Percentiles rank a stretch among this genome's conserved stretches.
Evolutionary conservation across 2,888 invertebrate species (phyloP).

Genomic region (Germaria angustata): DNA sequence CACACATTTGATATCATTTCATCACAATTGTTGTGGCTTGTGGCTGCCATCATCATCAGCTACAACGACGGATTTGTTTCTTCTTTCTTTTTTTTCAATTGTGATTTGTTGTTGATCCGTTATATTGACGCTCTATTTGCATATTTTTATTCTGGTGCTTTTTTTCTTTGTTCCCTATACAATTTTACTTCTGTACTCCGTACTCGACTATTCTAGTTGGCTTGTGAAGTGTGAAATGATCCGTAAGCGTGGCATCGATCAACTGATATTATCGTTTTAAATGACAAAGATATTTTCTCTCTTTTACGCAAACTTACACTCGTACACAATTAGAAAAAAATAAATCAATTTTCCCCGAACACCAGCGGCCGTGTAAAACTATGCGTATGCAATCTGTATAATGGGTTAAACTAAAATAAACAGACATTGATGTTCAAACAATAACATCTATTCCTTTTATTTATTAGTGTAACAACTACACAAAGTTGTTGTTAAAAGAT

Average conservation of each 20-base stretch:
- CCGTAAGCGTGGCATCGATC: slow-evolving; percentile 66
- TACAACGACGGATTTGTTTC: slow-evolving; percentile 47
- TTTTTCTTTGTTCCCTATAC: neutral
- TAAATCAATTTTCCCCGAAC: slow-evolving; percentile 10
- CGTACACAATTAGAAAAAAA: neutral
- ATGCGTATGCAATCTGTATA: slow-evolving; percentile 58
- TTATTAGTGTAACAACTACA: slow-evolving; percentile 17
- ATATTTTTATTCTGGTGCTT: slow-evolving; percentile 23
- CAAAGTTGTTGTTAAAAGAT: neutral
- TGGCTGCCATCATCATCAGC: slow-evolving; percentile 8
- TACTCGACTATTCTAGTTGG: slow-evolving; percentile 33
- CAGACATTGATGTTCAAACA: slow-evolving; percentile 51
- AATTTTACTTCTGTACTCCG: slow-evolving; percentile 14
- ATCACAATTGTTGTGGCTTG: slow-evolving; percentile 51
- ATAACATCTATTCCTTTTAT: slow-evolving; percentile 15
- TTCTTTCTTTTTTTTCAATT: neutral
- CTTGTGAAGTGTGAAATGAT: slow-evolving; percentile 67
- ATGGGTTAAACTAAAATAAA: slow-evolving; percentile 69
- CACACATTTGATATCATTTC: slow-evolving; percentile 56
- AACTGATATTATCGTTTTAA: slow-evolving; percentile 57
- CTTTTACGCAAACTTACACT: neutral
- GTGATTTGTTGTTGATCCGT: slow-evolving; percentile 71
- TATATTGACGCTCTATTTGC: slow-evolving; percentile 75
- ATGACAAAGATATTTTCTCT: slow-evolving; percentile 47
- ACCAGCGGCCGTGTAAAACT: slow-evolving; percentile 19